Evolutionary conservation across 2,888 invertebrate species (phyloP), one percentile per base, ranked within the genome.

Genomic region (Loripinus fragilis): DNA sequence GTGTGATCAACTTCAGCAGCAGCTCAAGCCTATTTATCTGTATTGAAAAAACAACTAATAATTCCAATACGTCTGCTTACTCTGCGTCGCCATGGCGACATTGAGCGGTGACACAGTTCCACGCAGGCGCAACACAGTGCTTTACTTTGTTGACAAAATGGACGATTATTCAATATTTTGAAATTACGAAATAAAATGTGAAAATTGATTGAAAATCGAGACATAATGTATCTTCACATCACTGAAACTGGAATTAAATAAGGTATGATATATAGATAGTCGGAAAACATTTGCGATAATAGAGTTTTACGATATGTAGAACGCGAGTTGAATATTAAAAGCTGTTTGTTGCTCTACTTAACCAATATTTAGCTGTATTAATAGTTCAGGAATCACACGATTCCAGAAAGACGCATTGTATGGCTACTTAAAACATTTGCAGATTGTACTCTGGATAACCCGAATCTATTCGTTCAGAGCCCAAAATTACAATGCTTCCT

Each of bases 91-190:
- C 33, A 60, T 60, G 33, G 60, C 2, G 33, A 60, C 60, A 60
- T 10, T 33, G 52, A 60, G 20, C 60, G n/a, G 60, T 28, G 33
- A 33, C 60, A 2, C 33, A 60, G 30, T 33, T 60, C 33, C 60
- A 20, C 60, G 60, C 60, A 60, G 30, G 60, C 60, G 60, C 60
- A 60, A 10, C 25, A 17, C 20, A 17, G 10, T 33, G 20, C 60
- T 33, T 20, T 60, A 33, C 30, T 60, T 33, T 60, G 17, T 33
- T 25, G 33, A 60, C 60, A 60, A 60, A 60, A 60, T 60, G 60
- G 60, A 60, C 60, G 60, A 33, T 60, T 60, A 33, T 60, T 52
- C 23, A 60, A 60, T 60, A 60, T 60, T 60, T 17, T 60, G 17
- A 33, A 60, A 20, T 33, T 3, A 17, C 33, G 20, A 33, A 60